Percentiles rank a stretch among this genome's conserved stretches.
Evolutionary conservation across 2,888 invertebrate genomes (phyloP).

Genomic region (Malachius bipustulatus): DNA sequence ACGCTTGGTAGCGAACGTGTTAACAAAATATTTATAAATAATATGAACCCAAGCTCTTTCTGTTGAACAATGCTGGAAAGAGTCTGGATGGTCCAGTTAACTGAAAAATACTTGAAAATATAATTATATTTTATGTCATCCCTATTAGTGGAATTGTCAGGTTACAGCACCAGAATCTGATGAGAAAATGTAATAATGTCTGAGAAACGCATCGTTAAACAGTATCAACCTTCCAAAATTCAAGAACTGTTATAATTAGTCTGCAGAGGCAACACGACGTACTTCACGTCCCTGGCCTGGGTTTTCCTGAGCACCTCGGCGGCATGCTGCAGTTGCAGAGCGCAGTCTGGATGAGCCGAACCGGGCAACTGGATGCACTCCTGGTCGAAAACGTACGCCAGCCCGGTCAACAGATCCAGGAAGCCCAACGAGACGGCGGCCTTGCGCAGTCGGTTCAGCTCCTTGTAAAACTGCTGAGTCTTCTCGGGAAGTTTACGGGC

Average conservation of each 20-base stretch:
- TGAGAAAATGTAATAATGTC: too few relatives aligned
- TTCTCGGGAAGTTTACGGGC: constrained; percentile 93
- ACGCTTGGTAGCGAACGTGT: too few relatives aligned
- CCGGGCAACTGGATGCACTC: constrained; percentile 73
- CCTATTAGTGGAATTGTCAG: too few relatives aligned
- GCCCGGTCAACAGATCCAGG: constrained; percentile 71
- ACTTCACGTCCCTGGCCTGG: constrained; percentile 40
- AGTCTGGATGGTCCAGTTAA: too few relatives aligned
- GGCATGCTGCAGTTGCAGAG: constrained; percentile 81
- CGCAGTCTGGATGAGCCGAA: constrained; percentile 72
- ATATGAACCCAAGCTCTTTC: too few relatives aligned
- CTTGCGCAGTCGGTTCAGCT: constrained; percentile 78
- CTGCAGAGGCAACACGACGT: constrained; percentile 33
- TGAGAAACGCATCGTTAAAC: too few relatives aligned
- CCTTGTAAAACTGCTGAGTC: constrained; percentile 90
- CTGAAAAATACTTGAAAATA: too few relatives aligned
- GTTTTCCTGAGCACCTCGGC: constrained; percentile 69
- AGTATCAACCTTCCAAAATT: too few relatives aligned
- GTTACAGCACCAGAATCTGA: too few relatives aligned
- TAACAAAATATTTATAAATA: too few relatives aligned
- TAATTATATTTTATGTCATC: too few relatives aligned
- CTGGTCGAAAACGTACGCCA: constrained; percentile 78
- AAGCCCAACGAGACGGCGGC: constrained; percentile 90
- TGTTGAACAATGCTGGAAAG: too few relatives aligned
- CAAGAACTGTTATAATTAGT: constrained; percentile 32